Percentiles rank a stretch among this genome's conserved stretches.
Evolutionary conservation across 2,113 vertebrate genomes (phyloP).

Genomic region (Labeo rohita): DNA sequence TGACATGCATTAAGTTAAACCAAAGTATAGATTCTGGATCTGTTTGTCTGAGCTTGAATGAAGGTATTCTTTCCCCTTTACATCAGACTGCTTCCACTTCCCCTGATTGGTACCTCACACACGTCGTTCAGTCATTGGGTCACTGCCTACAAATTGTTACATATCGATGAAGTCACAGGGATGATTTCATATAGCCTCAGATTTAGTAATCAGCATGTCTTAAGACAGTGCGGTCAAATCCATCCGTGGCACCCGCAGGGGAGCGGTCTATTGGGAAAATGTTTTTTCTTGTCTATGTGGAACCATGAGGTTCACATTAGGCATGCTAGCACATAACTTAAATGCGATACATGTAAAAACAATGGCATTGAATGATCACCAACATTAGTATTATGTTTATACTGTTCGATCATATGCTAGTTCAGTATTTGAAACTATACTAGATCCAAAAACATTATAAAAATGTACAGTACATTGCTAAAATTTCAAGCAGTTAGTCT

Average conservation of each 20-base stretch:
- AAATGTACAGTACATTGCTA: background rate
- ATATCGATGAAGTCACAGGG: slow-evolving; percentile 63
- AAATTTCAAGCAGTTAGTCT: background rate
- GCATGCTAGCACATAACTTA: background rate
- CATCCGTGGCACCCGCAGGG: background rate
- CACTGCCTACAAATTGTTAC: slow-evolving; percentile 42
- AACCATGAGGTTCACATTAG: background rate
- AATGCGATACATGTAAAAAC: background rate
- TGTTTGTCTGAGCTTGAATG: slow-evolving; percentile 47
- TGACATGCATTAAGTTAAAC: slow-evolving; percentile 71
- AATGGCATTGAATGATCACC: background rate
- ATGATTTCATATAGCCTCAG: slow-evolving; percentile 58
- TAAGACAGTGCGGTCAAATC: background rate
- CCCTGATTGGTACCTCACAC: slow-evolving; percentile 32
- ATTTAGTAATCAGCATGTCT: slow-evolving; percentile 4
- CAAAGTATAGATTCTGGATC: slow-evolving; percentile 61
- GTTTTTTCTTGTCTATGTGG: background rate
- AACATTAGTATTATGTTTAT: background rate
- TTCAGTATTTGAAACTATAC: background rate
- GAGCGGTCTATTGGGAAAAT: background rate
- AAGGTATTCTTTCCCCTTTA: slow-evolving; percentile 53
- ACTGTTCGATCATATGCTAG: background rate
- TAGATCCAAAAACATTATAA: background rate
- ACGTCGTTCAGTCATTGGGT: slow-evolving; percentile 19
- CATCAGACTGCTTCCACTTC: slow-evolving; percentile 28